Percentiles rank a stretch among this genome's conserved stretches.
Conservation (phyloP, 2,113 vertebrate species). For the Clupea harengus region DNA sequence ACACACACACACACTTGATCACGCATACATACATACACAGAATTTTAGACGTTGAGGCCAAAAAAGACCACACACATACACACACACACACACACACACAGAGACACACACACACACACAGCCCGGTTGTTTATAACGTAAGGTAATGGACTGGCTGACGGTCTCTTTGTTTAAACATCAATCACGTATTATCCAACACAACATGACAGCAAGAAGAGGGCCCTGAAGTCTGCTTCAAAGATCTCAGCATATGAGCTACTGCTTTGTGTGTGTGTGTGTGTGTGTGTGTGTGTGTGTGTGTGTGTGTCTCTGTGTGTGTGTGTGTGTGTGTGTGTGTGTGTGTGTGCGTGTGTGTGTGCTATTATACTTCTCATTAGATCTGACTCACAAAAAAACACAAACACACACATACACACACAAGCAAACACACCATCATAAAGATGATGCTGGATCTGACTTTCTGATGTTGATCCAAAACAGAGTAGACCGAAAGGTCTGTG, state of each 20-base stretch:
- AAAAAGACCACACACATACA: neutral
- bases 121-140: neutral
- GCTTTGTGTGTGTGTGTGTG: neutral
- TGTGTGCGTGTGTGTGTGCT: neutral
- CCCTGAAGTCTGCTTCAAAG: neutral
- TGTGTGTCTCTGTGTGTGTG: neutral
- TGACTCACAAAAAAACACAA: neutral
- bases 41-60: too few species aligned
- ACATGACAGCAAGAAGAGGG: neutral
- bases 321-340: neutral
- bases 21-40: neutral
- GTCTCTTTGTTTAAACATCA: neutral
- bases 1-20: neutral
- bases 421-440: neutral
- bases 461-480: neutral
- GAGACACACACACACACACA: conserved; percentile 17
- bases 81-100: conserved; percentile 7
- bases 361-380: too few species aligned
- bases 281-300: neutral
- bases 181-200: neutral
- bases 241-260: neutral
- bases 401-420: neutral
- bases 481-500: neutral
- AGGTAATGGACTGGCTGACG: neutral
- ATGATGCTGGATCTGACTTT: neutral